Conservation (phyloP, 2,113 vertebrate species). For the Anthoscopus minutus region DNA sequence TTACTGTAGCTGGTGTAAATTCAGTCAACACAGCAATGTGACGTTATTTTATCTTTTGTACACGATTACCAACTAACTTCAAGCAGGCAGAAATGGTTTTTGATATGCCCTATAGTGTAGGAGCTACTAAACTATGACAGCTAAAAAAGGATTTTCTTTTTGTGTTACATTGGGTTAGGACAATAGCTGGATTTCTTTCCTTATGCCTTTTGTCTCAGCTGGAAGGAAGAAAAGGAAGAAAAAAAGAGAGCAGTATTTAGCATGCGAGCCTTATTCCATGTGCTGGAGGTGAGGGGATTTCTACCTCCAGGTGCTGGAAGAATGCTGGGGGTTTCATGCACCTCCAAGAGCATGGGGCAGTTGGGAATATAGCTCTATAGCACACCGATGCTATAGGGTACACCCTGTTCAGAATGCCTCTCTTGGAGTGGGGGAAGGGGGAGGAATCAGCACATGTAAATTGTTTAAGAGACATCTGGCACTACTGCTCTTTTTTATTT, state of each 20-base stretch:
- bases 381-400: neutral
- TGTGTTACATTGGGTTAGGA: neutral
- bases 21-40: neutral
- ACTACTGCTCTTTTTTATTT: neutral
- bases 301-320: neutral
- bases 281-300: neutral
- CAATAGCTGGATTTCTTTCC: neutral
- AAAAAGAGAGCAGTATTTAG: neutral
- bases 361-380: neutral
- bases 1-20: neutral
- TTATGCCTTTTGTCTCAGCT: neutral
- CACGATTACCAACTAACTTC: neutral
- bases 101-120: neutral
- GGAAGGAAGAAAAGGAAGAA: neutral
- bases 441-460: neutral
- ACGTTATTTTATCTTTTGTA: neutral
- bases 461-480: slow-evolving; percentile 32
- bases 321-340: rapidly evolving
- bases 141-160: neutral
- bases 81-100: neutral
- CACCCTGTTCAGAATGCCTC: neutral
- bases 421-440: neutral
- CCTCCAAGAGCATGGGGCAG: neutral
- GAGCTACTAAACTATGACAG: neutral
- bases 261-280: neutral